Evolutionary conservation across 92 coral and sea anemone genomes (phyloP), one percentile per base, ranked within the genome.

Genomic region (Parazoanthus darwini): DNA sequence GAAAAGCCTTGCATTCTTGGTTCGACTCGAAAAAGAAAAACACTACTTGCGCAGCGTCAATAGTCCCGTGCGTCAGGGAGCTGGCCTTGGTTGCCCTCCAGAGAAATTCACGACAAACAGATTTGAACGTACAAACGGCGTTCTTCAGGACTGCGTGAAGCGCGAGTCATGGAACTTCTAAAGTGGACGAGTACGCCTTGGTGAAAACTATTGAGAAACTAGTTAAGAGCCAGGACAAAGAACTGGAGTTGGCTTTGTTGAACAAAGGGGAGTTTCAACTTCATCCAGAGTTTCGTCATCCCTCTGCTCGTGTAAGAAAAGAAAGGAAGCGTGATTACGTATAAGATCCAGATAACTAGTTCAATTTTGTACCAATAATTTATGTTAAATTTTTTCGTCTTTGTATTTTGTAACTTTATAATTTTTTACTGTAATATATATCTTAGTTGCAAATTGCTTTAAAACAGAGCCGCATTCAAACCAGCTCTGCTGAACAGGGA

Each of bases 241-340:
- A 29, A 29, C 0, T 29, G 33, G 33, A 29, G 33, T 38, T 91
- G 88, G 91, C 91, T 43, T 91, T 89, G 20, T 50, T 91, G 76
- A 89, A 86, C 74, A 89, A 85, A 77, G 93, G 93, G 59, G 91
- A 91, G 76, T 91, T 88, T 65, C 77, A 74, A 51, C 88, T 91
- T 79, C 94, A 88, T 75, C 84, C 88, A 59, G 87, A 80, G 82
- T 91, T 89, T 89, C 77, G 85, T 71, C 82, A 70, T 87, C 86
- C 70, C 63, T 29, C 33, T 29, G 33, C 33, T 29, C 33, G 33
- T 29, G 33, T 0, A 29, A 29, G 33, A 29, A 0, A 29, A 29
- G 33, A 29, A 29, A 29, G 33, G 33, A 29, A 29, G 33, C 33
- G 33, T 29, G 33, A 29, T 29, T 29, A 29, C 33, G 0, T 29